Base-by-base conservation (phyloP, 1,140 invertebrate genomes). In the Pararge aegeria region DNA sequence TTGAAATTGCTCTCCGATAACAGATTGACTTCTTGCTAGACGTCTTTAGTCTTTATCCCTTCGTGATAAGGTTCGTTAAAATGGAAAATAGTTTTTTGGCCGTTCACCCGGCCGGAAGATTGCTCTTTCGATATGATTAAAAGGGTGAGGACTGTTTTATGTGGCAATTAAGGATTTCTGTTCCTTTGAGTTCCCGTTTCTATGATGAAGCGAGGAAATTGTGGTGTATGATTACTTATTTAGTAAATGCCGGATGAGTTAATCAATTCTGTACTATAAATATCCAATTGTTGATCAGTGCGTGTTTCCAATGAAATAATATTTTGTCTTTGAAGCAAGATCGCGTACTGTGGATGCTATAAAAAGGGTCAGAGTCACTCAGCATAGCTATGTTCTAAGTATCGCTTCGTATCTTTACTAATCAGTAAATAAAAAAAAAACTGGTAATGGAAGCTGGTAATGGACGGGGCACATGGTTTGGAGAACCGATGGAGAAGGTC, bases 41-140 rank as follows among this genome's bases (percentile, higher is more conserved):
- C 40, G 44, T 78, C 59, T 64, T 59, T 63, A 48, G 49, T 16
- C 61, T 53, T 69, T 75, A 56, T 24, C 13, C 27, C 10, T 16
- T 46, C 10, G 53, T 7, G 49, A 61, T 75, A 82, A 61, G 58
- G 57, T 18, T 58, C 63, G 64, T 70, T 59, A 64, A 54, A 15
- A 59, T 50, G 55, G 42, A 61, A 19, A 57, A 40, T 55, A 59
- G 53, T 56, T 30, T 46, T 52, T 55, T 21, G 60, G 38, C 48
- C 49, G 49, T 78, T 59, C 75, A 85, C 73, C 76, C 78, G 75
- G 71, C 74, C 83, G 86, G 83, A 89, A 87, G 81, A 87, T 89
- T 83, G 81, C 74, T 80, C 83, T 83, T 85, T 85, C 76, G 83
- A 83, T 87, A 87, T 89, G 83, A 87, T 89, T 86, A 87, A 89